A percentile compares a stretch with the other conserved stretches of the same genome.
Conservation (phyloP, 2,113 vertebrate genomes). For the Rissa tridactyla region DNA sequence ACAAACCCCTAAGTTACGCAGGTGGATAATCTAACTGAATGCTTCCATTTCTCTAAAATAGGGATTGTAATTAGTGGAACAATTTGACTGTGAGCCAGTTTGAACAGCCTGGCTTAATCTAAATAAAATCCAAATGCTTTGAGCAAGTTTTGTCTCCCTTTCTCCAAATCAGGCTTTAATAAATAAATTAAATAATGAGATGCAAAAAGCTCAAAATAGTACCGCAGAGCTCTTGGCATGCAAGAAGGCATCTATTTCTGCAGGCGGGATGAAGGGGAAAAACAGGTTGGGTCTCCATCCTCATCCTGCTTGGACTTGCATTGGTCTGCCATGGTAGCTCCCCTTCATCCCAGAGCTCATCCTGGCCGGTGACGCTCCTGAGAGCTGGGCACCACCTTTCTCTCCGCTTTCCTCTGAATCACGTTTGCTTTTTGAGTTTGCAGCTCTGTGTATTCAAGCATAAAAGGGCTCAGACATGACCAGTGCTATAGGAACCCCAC, state of each 20-base stretch:
- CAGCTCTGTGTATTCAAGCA: not conserved
- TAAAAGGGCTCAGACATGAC: not conserved
- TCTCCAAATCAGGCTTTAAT: not conserved
- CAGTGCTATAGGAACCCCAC: not conserved
- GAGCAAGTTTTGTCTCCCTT: not conserved
- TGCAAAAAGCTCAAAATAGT: not conserved
- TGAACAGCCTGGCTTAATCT: not conserved
- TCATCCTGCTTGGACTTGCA: not conserved
- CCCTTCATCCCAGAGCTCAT: not conserved
- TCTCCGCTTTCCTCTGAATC: not conserved
- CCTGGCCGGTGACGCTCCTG: fast-evolving
- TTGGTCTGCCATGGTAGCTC: not conserved
- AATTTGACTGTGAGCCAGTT: not conserved
- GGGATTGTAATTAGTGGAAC: not conserved
- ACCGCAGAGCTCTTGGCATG: not conserved
- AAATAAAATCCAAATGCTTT: not conserved
- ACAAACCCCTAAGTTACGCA: not conserved
- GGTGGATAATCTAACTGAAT: not conserved
- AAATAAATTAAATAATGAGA: conserved; percentile 15
- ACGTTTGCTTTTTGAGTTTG: not conserved
- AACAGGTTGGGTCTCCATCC: not conserved
- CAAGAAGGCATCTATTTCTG: not conserved
- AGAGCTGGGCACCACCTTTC: not conserved
- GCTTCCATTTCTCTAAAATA: not conserved
- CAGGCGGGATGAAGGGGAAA: not conserved